These are phyloP conservation scores for Gallinago stenura DNA, from an alignment of 2,797 vertebrate species.

Conservation along the genomic window DNA sequence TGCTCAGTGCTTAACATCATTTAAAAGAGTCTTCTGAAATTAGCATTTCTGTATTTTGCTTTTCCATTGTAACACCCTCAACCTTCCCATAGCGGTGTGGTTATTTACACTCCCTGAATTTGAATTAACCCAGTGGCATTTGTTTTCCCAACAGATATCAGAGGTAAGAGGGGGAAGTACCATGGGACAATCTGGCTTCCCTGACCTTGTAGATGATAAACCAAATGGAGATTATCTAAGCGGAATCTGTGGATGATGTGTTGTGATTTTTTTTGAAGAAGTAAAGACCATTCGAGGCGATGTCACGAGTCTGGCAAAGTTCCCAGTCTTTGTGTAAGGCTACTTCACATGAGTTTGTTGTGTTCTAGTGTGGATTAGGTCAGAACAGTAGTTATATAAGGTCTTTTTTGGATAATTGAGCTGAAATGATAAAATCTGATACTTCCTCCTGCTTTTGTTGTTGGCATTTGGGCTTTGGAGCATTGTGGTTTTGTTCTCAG, in stretches of 20 bases:
- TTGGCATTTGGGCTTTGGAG: not conserved
- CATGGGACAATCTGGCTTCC: not conserved
- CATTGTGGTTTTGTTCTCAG: not conserved
- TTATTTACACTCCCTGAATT: not conserved
- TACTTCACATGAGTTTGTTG: not conserved
- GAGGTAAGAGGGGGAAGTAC: not conserved
- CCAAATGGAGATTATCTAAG: not conserved
- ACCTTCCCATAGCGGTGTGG: fast-evolving
- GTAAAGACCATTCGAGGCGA: not conserved
- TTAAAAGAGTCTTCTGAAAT: not conserved
- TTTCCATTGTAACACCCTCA: fast-evolving
- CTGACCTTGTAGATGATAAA: not conserved
- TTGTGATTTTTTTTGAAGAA: not conserved
- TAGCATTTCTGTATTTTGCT: fast-evolving
- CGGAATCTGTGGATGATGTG: fast-evolving
- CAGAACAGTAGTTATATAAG: slow-evolving; percentile 23
- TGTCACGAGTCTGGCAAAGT: slow-evolving; percentile 1
- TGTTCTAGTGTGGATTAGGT: not conserved
- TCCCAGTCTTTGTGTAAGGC: not conserved
- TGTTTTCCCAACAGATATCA: not conserved
- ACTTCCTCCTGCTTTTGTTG: not conserved
- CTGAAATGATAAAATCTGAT: not conserved
- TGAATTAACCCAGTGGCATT: not conserved
- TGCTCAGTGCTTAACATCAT: fast-evolving
- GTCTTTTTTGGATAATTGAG: not conserved